phyloP scores from a whole-genome alignment of 37 sponge, comb jelly and placozoan genomes.

The Cladorhizidae sp. region DNA sequence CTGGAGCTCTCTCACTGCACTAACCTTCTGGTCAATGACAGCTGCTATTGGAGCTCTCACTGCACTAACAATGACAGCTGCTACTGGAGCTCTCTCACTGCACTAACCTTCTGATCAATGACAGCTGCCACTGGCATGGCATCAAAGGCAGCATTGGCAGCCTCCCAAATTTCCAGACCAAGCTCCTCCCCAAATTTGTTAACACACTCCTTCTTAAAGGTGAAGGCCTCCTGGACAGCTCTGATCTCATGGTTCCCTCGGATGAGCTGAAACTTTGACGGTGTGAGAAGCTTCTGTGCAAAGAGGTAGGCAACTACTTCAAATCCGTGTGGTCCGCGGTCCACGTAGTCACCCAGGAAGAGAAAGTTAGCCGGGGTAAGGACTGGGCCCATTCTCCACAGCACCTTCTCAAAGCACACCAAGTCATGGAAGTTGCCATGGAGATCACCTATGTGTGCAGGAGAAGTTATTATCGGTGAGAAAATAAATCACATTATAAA shows the following conservation, averaged over 20 bases:
- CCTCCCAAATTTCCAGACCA: slow-evolving; percentile 90
- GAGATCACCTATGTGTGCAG: slow-evolving; percentile 87
- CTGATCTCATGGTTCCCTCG: slow-evolving; percentile 95
- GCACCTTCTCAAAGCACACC: slow-evolving; percentile 92
- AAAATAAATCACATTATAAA: no score
- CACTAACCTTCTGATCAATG: slow-evolving; percentile 82
- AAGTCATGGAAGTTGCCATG: slow-evolving; percentile 97
- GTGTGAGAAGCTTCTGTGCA: slow-evolving; percentile 92
- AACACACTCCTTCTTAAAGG: slow-evolving; percentile 89
- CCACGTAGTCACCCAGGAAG: slow-evolving; percentile 97
- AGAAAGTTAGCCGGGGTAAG: slow-evolving; percentile 93
- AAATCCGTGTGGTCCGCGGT: slow-evolving; percentile 88
- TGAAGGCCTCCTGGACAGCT: slow-evolving; percentile 80
- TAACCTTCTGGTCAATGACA: no score
- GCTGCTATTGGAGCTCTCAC: no score
- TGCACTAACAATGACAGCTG: no score
- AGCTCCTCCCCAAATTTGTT: slow-evolving; percentile 86
- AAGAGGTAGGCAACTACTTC: slow-evolving; percentile 95
- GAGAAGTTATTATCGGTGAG: no score
- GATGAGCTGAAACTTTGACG: slow-evolving; percentile 84
- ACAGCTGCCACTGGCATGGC: slow-evolving; percentile 91
- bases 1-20: no score
- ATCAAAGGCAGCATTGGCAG: slow-evolving; percentile 90
- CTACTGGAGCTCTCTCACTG: not conserved
- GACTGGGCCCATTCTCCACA: slow-evolving; percentile 92